Evolutionary conservation across 1,140 invertebrate species (phyloP).

Genomic region (Paracyclopina nana): DNA sequence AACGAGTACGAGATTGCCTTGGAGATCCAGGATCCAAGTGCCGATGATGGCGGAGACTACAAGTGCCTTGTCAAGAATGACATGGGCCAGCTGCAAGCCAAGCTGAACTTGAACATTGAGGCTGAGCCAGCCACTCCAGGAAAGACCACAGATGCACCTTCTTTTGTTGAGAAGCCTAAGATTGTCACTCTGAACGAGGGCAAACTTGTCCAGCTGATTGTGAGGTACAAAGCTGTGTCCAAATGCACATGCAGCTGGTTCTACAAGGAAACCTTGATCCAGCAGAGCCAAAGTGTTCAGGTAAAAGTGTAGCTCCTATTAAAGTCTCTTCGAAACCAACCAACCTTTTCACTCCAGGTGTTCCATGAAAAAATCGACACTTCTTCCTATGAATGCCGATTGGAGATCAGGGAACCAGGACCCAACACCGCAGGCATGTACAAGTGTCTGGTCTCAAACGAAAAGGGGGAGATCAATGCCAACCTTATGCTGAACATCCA

Average conservation of each 20-base stretch:
- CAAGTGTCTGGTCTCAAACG: constrained; percentile 93
- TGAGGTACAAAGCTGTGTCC: constrained; percentile 77
- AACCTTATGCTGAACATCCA: constrained; percentile 88
- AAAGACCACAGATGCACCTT: constrained; percentile 85
- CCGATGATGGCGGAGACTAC: constrained; percentile 87
- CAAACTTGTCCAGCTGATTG: constrained; percentile 93
- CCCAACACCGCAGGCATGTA: constrained; percentile 89
- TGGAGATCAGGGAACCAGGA: constrained; percentile 76
- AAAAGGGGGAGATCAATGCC: constrained; percentile 81
- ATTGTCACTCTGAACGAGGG: constrained; percentile 86
- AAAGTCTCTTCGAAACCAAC: no score
- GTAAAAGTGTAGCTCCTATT: no score
- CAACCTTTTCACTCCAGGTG: no score
- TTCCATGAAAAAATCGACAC: no score
- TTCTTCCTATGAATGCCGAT: no score
- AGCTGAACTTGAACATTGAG: constrained; percentile 93
- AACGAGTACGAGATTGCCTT: constrained; percentile 73
- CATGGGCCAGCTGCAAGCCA: constrained; percentile 91
- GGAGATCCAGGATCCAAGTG: constrained; percentile 80
- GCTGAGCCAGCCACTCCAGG: constrained; percentile 43
- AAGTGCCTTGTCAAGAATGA: constrained; percentile 91
- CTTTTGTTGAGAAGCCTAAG: constrained; percentile 90
- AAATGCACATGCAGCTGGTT: constrained; percentile 88
- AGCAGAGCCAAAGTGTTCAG: constrained; percentile 7
- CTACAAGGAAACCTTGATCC: constrained; percentile 16